These are phyloP conservation scores for Leuciscus idus DNA, from an alignment of 2,113 vertebrate genomes.

Conservation along the genomic window DNA sequence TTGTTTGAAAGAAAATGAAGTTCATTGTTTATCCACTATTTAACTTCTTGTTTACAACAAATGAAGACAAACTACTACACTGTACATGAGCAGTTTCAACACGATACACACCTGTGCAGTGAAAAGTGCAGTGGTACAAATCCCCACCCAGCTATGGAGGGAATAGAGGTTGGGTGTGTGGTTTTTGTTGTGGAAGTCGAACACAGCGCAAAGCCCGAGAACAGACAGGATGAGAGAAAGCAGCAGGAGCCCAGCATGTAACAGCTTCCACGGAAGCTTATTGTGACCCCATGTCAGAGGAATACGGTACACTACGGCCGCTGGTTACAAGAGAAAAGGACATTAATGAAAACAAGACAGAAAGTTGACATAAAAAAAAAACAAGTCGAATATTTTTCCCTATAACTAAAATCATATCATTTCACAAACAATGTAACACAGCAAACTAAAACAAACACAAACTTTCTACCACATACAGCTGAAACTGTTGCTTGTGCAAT, in stretches of 20 bases:
- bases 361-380: slow-evolving; percentile 40
- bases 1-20: neutral
- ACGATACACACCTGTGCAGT: slow-evolving; percentile 82
- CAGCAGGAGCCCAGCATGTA: slow-evolving; percentile 80
- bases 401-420: neutral
- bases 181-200: slow-evolving; percentile 74
- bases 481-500: neutral
- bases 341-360: neutral
- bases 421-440: neutral
- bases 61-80: neutral
- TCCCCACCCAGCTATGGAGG: slow-evolving; percentile 93
- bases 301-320: slow-evolving; percentile 85
- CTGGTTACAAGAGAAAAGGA: slow-evolving; percentile 65
- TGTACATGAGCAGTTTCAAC: neutral
- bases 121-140: slow-evolving; percentile 81
- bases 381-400: neutral
- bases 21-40: neutral
- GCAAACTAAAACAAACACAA: neutral
- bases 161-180: slow-evolving; percentile 84
- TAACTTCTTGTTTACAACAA: neutral
- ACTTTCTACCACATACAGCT: neutral
- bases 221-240: slow-evolving; percentile 73
- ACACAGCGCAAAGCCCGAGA: slow-evolving; percentile 86
- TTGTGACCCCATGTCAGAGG: slow-evolving; percentile 81
- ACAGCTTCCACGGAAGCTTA: slow-evolving; percentile 88